Conservation (phyloP, 2,888 invertebrate species). For the Dryocosmus kuriphilus region DNA sequence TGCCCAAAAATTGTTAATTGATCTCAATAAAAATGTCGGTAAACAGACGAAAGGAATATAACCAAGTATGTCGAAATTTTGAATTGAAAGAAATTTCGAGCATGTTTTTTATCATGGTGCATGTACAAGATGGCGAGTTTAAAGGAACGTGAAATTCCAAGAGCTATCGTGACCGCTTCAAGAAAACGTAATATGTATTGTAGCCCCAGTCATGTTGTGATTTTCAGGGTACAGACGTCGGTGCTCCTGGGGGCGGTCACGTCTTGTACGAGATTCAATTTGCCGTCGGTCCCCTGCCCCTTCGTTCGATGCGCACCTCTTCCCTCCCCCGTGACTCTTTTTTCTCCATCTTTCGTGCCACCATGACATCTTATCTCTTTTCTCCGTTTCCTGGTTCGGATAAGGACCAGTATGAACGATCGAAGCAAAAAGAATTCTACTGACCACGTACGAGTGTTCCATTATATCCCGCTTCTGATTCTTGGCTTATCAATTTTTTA, state of each 20-base stretch:
- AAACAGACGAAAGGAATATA: neutral
- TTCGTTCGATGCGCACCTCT: slow-evolving; percentile 33
- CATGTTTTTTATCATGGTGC: slow-evolving; percentile 14
- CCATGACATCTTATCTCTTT: slow-evolving; percentile 49
- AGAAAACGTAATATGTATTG: slow-evolving; percentile 69
- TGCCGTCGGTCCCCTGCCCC: slow-evolving; percentile 65
- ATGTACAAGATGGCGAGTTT: slow-evolving; percentile 49
- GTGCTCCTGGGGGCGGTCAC: slow-evolving; percentile 73
- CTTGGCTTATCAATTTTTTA: neutral
- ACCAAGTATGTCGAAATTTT: neutral
- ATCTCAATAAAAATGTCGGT: neutral
- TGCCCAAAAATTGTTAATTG: neutral
- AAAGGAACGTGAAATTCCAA: slow-evolving; percentile 53
- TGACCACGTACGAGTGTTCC: neutral
- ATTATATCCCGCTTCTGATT: neutral
- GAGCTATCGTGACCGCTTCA: slow-evolving; percentile 58
- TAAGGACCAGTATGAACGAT: slow-evolving; percentile 36
- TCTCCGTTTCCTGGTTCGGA: slow-evolving; percentile 35
- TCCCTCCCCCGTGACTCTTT: slow-evolving; percentile 43
- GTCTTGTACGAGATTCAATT: slow-evolving; percentile 75
- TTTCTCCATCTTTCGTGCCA: slow-evolving; percentile 51
- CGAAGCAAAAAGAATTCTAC: neutral
- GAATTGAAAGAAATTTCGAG: neutral
- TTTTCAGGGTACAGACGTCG: slow-evolving; percentile 71
- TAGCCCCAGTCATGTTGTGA: slow-evolving; percentile 71